Base-by-base conservation (phyloP, 2,888 invertebrate genomes). In the Micropterix aruncella region DNA sequence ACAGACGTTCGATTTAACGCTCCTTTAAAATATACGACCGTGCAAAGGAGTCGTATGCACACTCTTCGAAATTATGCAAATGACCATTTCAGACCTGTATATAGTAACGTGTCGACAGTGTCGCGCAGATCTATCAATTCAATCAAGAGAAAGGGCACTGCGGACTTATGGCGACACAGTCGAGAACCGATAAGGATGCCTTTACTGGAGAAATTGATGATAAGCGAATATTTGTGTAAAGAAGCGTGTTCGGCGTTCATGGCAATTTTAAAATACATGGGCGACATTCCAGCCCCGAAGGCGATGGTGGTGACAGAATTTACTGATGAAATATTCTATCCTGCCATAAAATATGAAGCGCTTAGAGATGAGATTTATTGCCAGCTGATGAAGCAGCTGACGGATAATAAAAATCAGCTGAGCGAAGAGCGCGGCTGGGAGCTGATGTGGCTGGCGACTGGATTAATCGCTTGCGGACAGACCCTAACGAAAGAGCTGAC, bases 351-450 rank as follows among this genome's bases (percentile, higher is more conserved):
- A 54, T 77, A 87, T 54, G 81, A 86, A 51, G 63, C 78, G 38
- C 67, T 95, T 40, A 76, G 87, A 43, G 95, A 95, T 59, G 95
- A 96, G 66, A 70, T 91, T 18, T 95, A 88, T 57, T 95, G 94
- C 58, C 95, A 96, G 63, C 75, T 95, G 48, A 88, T 95, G 80
- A 88, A 92, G 57, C 95, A 96, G 61, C 63, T 96, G 49, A 95
- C 91, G 0, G 85, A 83, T 52, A 96, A 95, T 61, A 76, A 82
- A 50, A 83, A 85, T 57, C 75, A 77, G 43, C 63, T 83, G 42
- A 92, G 93, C 57, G 92, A 92, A 61, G 91, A 93, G 60, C 73
- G 88, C 46, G 94, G 92, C 1, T 96, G 95, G 95, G 93, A 96
- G 60, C 63, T 95, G 48, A 78, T 96, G 77, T 95, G 94, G 84